Evolutionary conservation across 37 sponge, comb jelly and placozoan genomes (phyloP).

Genomic region (Hexactinellida sp.): DNA sequence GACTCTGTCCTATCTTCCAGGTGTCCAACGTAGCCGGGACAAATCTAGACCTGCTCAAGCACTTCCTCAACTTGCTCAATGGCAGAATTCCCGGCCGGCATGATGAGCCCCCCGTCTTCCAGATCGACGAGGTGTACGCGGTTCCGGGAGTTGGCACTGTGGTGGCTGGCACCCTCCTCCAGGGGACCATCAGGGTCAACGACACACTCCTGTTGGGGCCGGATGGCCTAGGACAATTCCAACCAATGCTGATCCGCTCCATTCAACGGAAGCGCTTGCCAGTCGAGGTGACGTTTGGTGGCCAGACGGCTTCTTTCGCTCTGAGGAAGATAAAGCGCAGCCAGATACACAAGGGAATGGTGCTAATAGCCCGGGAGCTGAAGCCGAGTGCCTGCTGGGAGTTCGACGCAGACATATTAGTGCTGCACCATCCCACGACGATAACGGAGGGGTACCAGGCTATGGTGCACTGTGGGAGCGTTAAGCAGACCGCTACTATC

Average conservation of each 20-base stretch:
- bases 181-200: slow-evolving; percentile 63
- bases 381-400: slow-evolving; percentile 80
- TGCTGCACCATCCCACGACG: slow-evolving; percentile 96
- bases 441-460: slow-evolving; percentile 91
- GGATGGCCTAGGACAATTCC: slow-evolving; percentile 67
- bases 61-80: slow-evolving; percentile 80
- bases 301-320: slow-evolving; percentile 95
- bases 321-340: slow-evolving; percentile 77
- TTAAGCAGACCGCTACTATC: slow-evolving; percentile 96
- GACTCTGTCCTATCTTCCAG: slow-evolving; percentile 98
- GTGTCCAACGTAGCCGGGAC: slow-evolving; percentile 95
- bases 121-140: slow-evolving; percentile 89
- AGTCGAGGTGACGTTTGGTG: slow-evolving; percentile 75
- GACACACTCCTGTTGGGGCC: slow-evolving; percentile 85
- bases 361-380: slow-evolving; percentile 55
- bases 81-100: slow-evolving; percentile 53
- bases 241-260: slow-evolving; percentile 60
- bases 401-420: slow-evolving; percentile 92
- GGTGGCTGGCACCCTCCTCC: slow-evolving; percentile 87
- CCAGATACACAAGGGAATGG: slow-evolving; percentile 95
- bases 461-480: slow-evolving; percentile 94
- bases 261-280: slow-evolving; percentile 94
- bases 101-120: slow-evolving; percentile 83
- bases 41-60: slow-evolving; percentile 83
- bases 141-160: slow-evolving; percentile 94